phyloP scores from a whole-genome alignment of 2,113 vertebrate species.

The Anhinga rufa region DNA sequence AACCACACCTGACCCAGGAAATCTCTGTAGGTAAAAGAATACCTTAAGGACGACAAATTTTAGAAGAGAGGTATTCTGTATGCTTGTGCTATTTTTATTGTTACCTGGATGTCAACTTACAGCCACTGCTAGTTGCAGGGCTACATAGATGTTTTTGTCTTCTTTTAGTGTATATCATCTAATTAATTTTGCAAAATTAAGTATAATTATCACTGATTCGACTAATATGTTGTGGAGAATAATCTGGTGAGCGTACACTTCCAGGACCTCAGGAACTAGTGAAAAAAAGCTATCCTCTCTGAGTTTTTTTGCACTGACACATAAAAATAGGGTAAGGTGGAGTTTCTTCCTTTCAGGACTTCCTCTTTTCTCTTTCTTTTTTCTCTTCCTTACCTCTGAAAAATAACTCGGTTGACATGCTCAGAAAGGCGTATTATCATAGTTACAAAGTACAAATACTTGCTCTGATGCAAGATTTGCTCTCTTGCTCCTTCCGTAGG shows the following conservation, averaged over 20 bases:
- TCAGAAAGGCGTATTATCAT: no score
- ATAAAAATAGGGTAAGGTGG: neutral
- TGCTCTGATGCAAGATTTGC: neutral
- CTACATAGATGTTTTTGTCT: neutral
- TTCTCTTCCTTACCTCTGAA: neutral
- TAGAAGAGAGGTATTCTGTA: neutral
- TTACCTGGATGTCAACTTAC: neutral
- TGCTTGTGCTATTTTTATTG: neutral
- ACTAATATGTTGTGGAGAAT: neutral
- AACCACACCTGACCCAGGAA: neutral
- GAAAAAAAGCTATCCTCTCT: neutral
- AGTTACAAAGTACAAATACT: neutral
- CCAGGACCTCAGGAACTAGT: neutral
- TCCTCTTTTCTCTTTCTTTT: neutral
- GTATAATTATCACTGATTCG: neutral
- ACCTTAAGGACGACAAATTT: neutral
- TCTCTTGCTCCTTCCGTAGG: neutral
- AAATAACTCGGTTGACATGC: neutral
- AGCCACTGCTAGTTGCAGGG: neutral
- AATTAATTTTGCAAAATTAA: neutral
- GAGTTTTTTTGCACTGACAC: neutral
- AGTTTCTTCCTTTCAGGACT: neutral
- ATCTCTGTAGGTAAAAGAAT: neutral
- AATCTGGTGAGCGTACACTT: accelerated
- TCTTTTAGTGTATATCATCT: neutral